Conservation (phyloP, 2,888 invertebrate species). For the Petrolisthes cinctipes region DNA sequence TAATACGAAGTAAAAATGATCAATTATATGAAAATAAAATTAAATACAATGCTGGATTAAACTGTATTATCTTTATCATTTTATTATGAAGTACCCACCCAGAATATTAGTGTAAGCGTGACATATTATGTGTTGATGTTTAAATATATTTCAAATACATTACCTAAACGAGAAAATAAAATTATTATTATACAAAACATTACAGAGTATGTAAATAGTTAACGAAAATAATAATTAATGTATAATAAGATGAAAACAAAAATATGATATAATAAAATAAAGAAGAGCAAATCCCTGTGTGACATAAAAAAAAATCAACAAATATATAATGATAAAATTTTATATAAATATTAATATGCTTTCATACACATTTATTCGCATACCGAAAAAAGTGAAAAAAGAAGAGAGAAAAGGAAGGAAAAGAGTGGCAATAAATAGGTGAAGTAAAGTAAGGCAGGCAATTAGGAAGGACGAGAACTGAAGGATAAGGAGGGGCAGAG, state of each 20-base stretch:
- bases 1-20: no score
- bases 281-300: neutral
- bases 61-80: no score
- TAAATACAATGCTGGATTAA: no score
- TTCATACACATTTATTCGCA: neutral
- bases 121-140: no score
- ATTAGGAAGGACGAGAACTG: conserved; percentile 18
- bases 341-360: neutral
- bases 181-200: neutral
- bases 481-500: conserved; percentile 2
- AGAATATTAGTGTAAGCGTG: no score
- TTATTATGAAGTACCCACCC: no score
- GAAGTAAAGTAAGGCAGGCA: conserved; percentile 27
- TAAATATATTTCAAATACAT: neutral
- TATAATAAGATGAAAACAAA: neutral
- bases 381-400: neutral
- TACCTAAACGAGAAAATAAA: neutral
- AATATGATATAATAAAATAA: neutral
- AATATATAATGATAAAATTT: neutral
- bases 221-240: neutral
- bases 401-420: conserved; percentile 11
- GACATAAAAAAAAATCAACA: neutral
- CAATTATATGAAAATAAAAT: no score
- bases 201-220: neutral
- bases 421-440: conserved; percentile 20